Percentiles rank a stretch among this genome's conserved stretches.
Evolutionary conservation across 2,888 invertebrate species (phyloP).

Genomic region (Megamerina dolium): DNA sequence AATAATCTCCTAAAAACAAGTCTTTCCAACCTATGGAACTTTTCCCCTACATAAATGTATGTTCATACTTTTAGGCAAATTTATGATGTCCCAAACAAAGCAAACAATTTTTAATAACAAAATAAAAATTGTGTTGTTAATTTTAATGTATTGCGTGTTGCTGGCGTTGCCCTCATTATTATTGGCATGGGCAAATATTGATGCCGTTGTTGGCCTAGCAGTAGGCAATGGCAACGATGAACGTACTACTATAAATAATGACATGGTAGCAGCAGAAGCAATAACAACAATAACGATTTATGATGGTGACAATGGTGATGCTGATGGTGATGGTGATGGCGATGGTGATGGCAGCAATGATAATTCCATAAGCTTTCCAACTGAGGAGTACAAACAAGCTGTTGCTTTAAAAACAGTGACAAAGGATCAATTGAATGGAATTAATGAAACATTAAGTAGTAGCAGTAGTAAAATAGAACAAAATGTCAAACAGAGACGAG

Average conservation of each 20-base stretch:
- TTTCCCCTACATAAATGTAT: too few species aligned
- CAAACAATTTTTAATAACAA: slow-evolving; percentile 25
- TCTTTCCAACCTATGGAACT: too few species aligned
- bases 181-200: too few species aligned
- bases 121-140: slow-evolving; percentile 24
- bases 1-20: too few species aligned
- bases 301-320: not conserved
- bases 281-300: not conserved
- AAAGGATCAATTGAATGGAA: slow-evolving; percentile 20
- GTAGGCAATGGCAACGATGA: slow-evolving; percentile 1
- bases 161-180: too few species aligned
- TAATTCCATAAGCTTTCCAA: slow-evolving; percentile 19
- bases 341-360: slow-evolving; percentile 15
- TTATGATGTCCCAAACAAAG: slow-evolving; percentile 19
- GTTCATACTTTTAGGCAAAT: too few species aligned
- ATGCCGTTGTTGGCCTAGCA: not conserved
- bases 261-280: not conserved
- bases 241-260: not conserved
- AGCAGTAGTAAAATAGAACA: slow-evolving; percentile 3
- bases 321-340: slow-evolving; percentile 1
- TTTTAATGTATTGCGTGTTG: slow-evolving; percentile 27
- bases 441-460: slow-evolving; percentile 8
- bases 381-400: slow-evolving; percentile 10
- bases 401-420: slow-evolving; percentile 9
- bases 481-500: too few species aligned